Percentiles rank a stretch among this genome's conserved stretches.
Evolutionary conservation across 2,888 invertebrate species (phyloP).

Genomic region (Melikaiella ostensackeni): DNA sequence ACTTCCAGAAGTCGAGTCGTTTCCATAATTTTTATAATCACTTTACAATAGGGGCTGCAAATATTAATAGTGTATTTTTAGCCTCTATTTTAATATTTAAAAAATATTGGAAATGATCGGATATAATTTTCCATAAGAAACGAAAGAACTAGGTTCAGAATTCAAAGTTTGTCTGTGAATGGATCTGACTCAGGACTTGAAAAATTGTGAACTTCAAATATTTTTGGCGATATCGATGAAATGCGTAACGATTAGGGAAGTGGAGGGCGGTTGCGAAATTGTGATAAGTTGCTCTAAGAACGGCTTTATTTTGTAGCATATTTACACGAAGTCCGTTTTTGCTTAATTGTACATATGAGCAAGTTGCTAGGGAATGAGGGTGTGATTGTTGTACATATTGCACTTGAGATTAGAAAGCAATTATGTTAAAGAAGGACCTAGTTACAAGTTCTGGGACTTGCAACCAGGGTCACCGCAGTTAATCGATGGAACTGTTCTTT

Average conservation of each 20-base stretch:
- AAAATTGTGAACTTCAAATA: constrained; percentile 8
- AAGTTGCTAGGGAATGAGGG: constrained; percentile 51
- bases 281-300: constrained; percentile 31
- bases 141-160: not conserved
- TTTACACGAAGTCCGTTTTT: constrained; percentile 43
- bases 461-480: constrained; percentile 60
- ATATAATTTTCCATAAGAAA: not conserved
- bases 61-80: not conserved
- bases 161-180: constrained; percentile 28
- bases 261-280: constrained; percentile 25
- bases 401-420: constrained; percentile 45
- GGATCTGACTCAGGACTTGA: constrained; percentile 4
- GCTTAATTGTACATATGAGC: constrained; percentile 66
- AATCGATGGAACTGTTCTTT: constrained; percentile 44
- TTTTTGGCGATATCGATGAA: not conserved
- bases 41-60: not conserved
- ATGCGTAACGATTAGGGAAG: not conserved
- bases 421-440: constrained; percentile 59
- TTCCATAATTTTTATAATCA: not conserved
- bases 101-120: not conserved
- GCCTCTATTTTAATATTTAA: not conserved
- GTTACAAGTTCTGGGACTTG: constrained; percentile 65
- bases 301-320: constrained; percentile 39
- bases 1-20: not conserved
- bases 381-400: constrained; percentile 45